Evolutionary conservation across 2,888 invertebrate genomes (phyloP), one percentile per base, ranked within the genome.

Genomic region (Himalopsyche tibetana): DNA sequence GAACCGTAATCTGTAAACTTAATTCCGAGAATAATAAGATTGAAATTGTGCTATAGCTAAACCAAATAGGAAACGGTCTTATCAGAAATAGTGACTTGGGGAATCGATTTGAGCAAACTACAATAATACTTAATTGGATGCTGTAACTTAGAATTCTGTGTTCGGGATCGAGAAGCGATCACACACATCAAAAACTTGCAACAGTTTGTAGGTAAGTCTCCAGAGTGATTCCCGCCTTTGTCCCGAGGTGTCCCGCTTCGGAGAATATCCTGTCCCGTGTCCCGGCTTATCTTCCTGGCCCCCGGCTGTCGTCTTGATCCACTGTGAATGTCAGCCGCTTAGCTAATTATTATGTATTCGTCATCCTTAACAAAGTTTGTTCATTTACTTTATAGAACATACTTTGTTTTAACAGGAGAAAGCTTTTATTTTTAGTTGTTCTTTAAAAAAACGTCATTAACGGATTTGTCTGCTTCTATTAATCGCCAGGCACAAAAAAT

Each of bases 171-270:
- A 28, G 56, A 28, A 63, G 11, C 28, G 63, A 63, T 63, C 63
- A 19, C 63, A 63, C 63, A 19, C 63, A 63, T 63, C 63, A 63
- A 63, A 63, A 63, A 63, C 63, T 63, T 63, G 63, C 63, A 63
- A 63, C 19, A 63, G 63, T 63, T 63, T 63, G 19, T 8, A 63
- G 28, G 19, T 28, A 63, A 15, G 19, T 63, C 63, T 19, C 63
- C 6, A 63, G 28, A 28, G 63, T 11, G 28, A 8, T 63, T 63
- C 63, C 19, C 63, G 63, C 28, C 28, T 63, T 63, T 63, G 63
- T 63, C 63, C 63, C 63, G 63, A 28, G 63, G 63, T 63, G 63
- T 63, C 63, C 63, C 28, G 51, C 15, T 51, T 51, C 51, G 51
- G 51, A 51, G 63, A 63, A 63, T 19, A 63, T 63, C 63, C 28